These are phyloP conservation scores for Pygoscelis antarcticus DNA, from an alignment of 2,113 vertebrate genomes.

Conservation along the genomic window DNA sequence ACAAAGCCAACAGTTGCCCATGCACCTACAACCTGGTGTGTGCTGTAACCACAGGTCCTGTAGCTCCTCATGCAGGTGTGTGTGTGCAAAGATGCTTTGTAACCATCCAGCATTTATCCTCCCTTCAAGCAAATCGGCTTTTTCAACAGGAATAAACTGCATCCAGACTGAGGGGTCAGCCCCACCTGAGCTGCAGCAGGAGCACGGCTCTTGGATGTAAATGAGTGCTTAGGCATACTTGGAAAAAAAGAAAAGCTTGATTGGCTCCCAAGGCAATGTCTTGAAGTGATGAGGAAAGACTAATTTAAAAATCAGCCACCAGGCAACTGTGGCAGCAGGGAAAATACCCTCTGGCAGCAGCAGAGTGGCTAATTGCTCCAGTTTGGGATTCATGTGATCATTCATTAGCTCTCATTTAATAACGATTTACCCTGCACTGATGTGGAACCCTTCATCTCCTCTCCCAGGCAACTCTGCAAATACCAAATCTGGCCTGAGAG, in stretches of 20 bases:
- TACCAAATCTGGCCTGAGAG: background rate
- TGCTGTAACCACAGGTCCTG: background rate
- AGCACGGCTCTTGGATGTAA: background rate
- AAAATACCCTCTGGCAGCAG: background rate
- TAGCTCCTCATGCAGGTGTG: background rate
- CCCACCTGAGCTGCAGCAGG: background rate
- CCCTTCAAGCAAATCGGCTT: background rate
- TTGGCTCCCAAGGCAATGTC: background rate
- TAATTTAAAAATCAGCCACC: slow-evolving; percentile 26
- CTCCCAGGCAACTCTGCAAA: background rate
- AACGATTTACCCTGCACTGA: background rate
- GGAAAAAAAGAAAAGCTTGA: background rate
- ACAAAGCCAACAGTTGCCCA: background rate
- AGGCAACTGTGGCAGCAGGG: background rate
- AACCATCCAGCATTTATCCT: background rate
- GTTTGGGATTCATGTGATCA: slow-evolving; percentile 4
- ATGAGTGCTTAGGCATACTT: background rate
- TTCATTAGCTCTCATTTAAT: slow-evolving; percentile 25
- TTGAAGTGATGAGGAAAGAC: background rate
- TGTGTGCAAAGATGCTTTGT: background rate
- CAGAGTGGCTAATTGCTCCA: slow-evolving; percentile 21
- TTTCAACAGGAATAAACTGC: background rate
- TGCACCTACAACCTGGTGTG: too few relatives aligned
- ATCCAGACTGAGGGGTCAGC: background rate
- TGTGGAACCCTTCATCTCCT: background rate